phyloP scores from a whole-genome alignment of 2,113 vertebrate species.

The Marmota monax region DNA sequence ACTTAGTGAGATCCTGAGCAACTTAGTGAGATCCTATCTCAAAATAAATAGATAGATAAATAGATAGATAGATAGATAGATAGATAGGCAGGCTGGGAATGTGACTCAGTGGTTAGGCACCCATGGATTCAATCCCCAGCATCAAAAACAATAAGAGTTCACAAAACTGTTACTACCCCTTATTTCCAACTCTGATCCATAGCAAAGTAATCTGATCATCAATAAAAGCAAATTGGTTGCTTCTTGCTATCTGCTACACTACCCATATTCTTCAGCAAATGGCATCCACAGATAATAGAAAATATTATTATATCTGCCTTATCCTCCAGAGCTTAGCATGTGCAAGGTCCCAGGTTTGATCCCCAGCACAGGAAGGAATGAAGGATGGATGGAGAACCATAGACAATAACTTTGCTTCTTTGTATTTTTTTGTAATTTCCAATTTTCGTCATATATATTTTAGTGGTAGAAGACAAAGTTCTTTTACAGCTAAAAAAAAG shows the following conservation, averaged over 20 bases:
- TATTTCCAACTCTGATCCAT: not conserved
- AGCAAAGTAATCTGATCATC: conserved; percentile 21
- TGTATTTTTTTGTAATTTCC: conserved; percentile 50
- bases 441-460: conserved; percentile 34
- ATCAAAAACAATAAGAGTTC: not conserved
- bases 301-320: not conserved
- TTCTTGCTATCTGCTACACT: conserved; percentile 21
- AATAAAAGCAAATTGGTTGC: conserved; percentile 25
- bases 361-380: not conserved
- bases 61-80: no score
- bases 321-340: not conserved
- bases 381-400: not conserved
- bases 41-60: no score
- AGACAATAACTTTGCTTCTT: conserved; percentile 53
- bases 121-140: no score
- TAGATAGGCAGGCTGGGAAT: no score
- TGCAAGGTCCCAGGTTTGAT: not conserved
- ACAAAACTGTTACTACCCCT: not conserved
- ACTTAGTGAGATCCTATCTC: no score
- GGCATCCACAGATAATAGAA: not conserved
- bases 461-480: conserved; percentile 57
- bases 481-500: conserved; percentile 21
- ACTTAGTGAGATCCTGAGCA: no score
- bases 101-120: no score
- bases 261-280: not conserved